Evolutionary conservation across 1,140 invertebrate species (phyloP), one percentile per base, ranked within the genome.

Genomic region (Cylas formicarius): DNA sequence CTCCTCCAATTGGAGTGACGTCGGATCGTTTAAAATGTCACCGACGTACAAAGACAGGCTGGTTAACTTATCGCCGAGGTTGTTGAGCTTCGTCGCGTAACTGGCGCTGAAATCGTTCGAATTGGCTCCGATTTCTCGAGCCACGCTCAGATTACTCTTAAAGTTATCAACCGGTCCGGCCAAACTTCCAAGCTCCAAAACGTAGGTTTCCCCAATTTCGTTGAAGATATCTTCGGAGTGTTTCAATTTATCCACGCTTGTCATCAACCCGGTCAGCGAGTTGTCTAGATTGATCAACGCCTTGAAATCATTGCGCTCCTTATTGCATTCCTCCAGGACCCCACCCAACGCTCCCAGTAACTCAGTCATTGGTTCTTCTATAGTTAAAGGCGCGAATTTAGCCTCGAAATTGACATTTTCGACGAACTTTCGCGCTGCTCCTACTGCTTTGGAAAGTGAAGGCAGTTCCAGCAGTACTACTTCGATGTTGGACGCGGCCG

Each of bases 241-340:
- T 17, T 26, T 41, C 4, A 53, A 6, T 8, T 37, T 28, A 0
- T 28, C 5, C 2, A 39, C 21, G 6, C 14, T 27, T 33, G 7
- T 27, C 7, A 7, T 26, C 8, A 50, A 38, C 11, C 17, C 26
- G 14, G 11, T 11, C 5, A 48, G 13, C 17, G 46, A 29, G 4
- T 46, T 36, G 4, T 32, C 23, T 1, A 53, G n/a, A 21, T 42
- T 53, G 6, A 21, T n/a, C 24, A 53, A 14, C 29, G 39, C 32
- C 24, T 44, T 53, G 23, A 29, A 44, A 10, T 53, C 52, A 24
- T 49, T 36, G 27, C 52, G 43, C 17, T 46, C 33, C 31, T 49
- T 47, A 26, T 47, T 43, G 38, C 42, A 29, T 27, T 48, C 38
- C 31, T 37, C 17, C 24, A 56, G 26, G 9, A 45, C 16, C 19